These are phyloP conservation scores for Lophura nycthemera DNA, from an alignment of 2,113 vertebrate species.

Conservation along the genomic window DNA sequence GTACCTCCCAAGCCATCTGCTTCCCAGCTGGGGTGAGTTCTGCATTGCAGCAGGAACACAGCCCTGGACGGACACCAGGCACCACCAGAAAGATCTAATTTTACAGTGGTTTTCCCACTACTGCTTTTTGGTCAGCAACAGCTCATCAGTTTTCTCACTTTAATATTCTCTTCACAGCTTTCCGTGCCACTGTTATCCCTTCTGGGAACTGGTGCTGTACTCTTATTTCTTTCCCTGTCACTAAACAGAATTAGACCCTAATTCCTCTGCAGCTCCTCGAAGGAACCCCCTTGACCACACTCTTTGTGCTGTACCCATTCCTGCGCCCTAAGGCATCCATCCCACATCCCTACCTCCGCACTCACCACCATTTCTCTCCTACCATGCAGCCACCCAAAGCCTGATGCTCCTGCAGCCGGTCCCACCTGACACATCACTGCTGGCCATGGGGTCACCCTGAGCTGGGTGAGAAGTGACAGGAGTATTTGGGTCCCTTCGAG, in stretches of 20 bases:
- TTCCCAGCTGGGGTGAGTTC: not conserved
- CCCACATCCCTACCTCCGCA: rapidly evolving
- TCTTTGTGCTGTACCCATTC: not conserved
- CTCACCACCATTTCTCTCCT: not conserved
- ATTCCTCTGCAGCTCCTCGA: not conserved
- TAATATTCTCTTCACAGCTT: not conserved
- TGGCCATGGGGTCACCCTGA: rapidly evolving
- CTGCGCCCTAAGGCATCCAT: not conserved
- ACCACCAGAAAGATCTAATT: not conserved
- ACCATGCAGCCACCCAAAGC: not conserved
- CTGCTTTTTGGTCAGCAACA: not conserved
- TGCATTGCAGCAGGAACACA: not conserved
- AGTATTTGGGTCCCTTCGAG: not conserved
- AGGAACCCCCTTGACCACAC: not conserved
- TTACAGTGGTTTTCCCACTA: not conserved
- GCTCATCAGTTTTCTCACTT: not conserved
- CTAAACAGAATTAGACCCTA: not conserved
- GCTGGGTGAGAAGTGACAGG: not conserved
- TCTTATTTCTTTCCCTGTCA: not conserved
- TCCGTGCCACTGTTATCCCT: not conserved
- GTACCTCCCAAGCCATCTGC: not conserved
- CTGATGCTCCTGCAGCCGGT: rapidly evolving
- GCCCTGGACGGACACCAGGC: not conserved
- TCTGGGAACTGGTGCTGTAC: not conserved
- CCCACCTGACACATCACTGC: rapidly evolving